Evolutionary conservation across 1,140 invertebrate species (phyloP), one percentile per base, ranked within the genome.

Genomic region (Sinella curviseta): DNA sequence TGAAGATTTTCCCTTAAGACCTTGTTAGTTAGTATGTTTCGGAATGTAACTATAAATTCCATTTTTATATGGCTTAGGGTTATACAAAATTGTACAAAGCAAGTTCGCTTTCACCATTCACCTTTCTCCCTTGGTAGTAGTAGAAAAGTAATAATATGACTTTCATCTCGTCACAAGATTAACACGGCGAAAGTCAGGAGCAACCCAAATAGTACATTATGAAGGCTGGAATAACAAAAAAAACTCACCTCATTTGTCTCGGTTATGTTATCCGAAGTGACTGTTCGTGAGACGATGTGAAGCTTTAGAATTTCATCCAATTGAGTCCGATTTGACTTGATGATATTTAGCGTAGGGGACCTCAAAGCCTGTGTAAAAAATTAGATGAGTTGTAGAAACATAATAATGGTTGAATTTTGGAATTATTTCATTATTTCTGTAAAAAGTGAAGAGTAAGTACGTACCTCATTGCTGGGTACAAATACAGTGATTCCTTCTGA

Each of bases 401-500:
- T n/a, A n/a, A n/a, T n/a, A n/a, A n/a, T n/a, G n/a, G 48, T 16
- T 54, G n/a, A 54, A 54, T 54, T 16, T 54, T 16, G 14, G n/a
- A 54, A 54, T 14, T 16, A 54, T 54, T 16, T 54, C n/a, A 54
- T 54, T 54, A 14, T 54, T 54, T 16, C n/a, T n/a, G n/a, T n/a
- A n/a, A n/a, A n/a, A n/a, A n/a, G n/a, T n/a, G n/a, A n/a, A n/a
- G n/a, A n/a, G n/a, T n/a, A n/a, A n/a, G n/a, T 48, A n/a, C 57
- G 84, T 0, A 95, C 95, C 77, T 92, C 92, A 86, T 97, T 97
- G 82, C 93, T 95, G 0, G 95, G 95, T 0, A 94, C 95, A 85
- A 97, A 95, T 28, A 97, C 88, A 0, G 95, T 97, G 3, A 95
- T 80, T 67, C 77, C 78, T 24, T 82, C 77, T 20, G 0, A 12